phyloP scores from a whole-genome alignment of 2,113 vertebrate genomes.

The Chaenogobius annularis region DNA sequence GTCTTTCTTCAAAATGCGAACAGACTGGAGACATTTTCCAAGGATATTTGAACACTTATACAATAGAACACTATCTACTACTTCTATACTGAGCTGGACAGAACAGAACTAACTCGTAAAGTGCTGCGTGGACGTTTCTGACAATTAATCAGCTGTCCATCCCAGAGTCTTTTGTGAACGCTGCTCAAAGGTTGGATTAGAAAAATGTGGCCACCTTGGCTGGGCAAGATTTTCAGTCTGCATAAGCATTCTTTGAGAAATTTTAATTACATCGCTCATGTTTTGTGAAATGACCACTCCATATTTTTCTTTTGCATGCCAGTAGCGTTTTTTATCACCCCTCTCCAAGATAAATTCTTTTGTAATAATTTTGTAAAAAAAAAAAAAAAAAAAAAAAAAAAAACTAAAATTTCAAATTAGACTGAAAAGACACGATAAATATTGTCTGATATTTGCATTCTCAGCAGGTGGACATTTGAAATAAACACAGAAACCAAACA shows the following conservation, averaged over 20 bases:
- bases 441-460: conserved; percentile 21
- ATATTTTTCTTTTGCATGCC: background rate
- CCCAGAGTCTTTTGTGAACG: background rate
- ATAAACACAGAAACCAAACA: conserved; percentile 22
- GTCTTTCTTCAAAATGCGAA: background rate
- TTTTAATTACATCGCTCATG: background rate
- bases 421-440: background rate
- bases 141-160: conserved; percentile 7
- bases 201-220: conserved; percentile 6
- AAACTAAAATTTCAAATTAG: too few relatives aligned
- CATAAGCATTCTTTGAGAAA: conserved; percentile 3
- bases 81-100: background rate
- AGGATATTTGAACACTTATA: background rate
- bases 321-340: background rate
- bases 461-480: conserved; percentile 7
- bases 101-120: background rate
- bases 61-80: background rate
- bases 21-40: background rate
- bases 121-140: conserved; percentile 8
- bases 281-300: background rate
- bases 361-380: background rate
- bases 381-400: too few relatives aligned
- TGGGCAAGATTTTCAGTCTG: background rate
- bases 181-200: conserved; percentile 11
- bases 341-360: background rate